Evolutionary conservation across 2,797 vertebrate genomes (phyloP), one percentile per base, ranked within the genome.

Genomic region (Pseudotriccus pelzelni): DNA sequence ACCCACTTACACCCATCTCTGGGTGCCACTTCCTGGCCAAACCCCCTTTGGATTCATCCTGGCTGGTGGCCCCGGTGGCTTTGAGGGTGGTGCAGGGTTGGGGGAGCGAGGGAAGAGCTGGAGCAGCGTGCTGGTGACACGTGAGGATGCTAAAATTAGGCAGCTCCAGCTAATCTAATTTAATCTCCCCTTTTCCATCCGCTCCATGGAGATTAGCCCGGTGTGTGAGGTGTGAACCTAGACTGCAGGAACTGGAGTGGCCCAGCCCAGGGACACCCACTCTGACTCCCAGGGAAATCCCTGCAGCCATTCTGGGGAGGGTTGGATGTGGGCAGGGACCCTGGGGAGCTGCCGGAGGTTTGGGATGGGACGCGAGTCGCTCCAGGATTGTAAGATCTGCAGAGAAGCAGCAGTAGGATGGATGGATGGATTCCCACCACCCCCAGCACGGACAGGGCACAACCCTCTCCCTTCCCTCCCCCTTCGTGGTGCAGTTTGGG

Each of bases 101-200:
- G 75, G 25, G 84, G 34, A 66, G 36, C 0, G 6, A 46, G 64
- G 46, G 7, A 32, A 39, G 77, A 59, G 41, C 46, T 9, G 3
- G 58, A 52, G 66, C 67, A 70, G 68, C 14, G 32, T 3, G 6
- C 66, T 58, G 10, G 27, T 4, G 23, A 53, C 86, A 84, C 1
- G 67, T 82, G 83, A 55, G 47, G 60, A 15, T 3, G 9, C 84
- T 95, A 92, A 88, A 94, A 86, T 91, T 69, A 90, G 90, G 56
- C 0, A 4, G 64, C 89, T 47, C 9, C n/a, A 2, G 63, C 85
- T 91, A 79, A 90, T 86, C 95, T 74, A 36, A 83, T 91, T 79
- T 94, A 89, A 94, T 93, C 94, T 91, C 75, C 63, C 90, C 67
- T 68, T 49, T 73, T 73, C 95, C 3, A 0, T n/a, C 78, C 1